Base-by-base conservation (phyloP, 2,797 vertebrate genomes). In the Taeniopygia guttata region DNA sequence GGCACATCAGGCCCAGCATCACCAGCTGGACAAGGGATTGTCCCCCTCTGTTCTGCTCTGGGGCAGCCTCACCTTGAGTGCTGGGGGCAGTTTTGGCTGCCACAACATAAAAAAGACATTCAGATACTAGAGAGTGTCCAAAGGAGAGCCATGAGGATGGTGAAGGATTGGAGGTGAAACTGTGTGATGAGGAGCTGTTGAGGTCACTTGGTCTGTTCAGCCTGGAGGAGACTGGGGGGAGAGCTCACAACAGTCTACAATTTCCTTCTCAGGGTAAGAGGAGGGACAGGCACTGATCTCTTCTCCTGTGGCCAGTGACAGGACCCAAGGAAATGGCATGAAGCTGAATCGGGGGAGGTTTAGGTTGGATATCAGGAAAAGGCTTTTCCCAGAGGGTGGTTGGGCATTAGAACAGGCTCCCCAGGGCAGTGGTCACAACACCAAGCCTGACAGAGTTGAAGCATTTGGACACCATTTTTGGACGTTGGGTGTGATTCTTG, bases 51-150 rank as follows among this genome's bases (percentile, higher is more conserved):
- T n/a, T 21, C 29, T 72, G 58, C 5, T 1, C 5, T 45, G n/a
- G 5, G 5, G 7, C 0, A 0, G 20, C 23, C 20, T 52, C 68
- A 59, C 8, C 20, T 34, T 0, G 0, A 26, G 34, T 26, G 3
- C 25, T 11, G 6, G 5, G 36, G 4, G 2, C 5, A 26, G 11
- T 3, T 46, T 4, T 52, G 29, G 8, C 5, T 30, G 4, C 2
- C 29, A 14, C 29, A 46, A 9, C 0, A 30, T 9, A 46, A 3
- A n/a, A 51, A 52, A 40, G 20, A 16, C 6, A 59, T 30, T 40
- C 10, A 52, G 5, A 9, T 30, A 1, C 14, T 43, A 5, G 29
- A 3, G 23, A 66, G 7, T 1, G 2, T 59, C 10, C 38, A 73
- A 21, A 66, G 29, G 20, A 59, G 12, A 4, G 21, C 46, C 7